A percentile compares a stretch with the other conserved stretches of the same genome.
Conservation (phyloP, 2,113 vertebrate genomes). For the Elachura formosa region DNA sequence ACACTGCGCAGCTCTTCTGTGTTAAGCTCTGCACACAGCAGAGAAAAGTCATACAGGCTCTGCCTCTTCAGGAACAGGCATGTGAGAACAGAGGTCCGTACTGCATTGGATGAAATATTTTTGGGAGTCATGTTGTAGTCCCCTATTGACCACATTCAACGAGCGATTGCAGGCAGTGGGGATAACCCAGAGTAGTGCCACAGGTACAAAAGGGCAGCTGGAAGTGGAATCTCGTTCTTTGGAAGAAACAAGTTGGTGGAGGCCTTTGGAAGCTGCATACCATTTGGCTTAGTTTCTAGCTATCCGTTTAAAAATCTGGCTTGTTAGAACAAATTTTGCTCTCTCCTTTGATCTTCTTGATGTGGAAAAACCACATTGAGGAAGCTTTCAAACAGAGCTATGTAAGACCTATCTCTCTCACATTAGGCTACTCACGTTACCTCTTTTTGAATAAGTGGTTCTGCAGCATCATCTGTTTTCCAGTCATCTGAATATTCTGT, state of each 20-base stretch:
- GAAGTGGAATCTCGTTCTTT: not conserved
- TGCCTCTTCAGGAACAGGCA: fast-evolving
- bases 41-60: not conserved
- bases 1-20: not conserved
- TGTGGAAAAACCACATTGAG: not conserved
- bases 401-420: not conserved
- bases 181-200: not conserved
- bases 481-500: not conserved
- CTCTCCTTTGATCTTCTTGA: not conserved
- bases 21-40: not conserved
- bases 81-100: not conserved
- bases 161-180: not conserved
- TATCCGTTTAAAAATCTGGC: not conserved
- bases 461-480: not conserved
- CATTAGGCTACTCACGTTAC: not conserved
- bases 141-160: not conserved
- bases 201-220: not conserved
- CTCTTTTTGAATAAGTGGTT: not conserved
- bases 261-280: not conserved
- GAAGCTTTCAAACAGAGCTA: not conserved
- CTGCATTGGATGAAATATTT: not conserved
- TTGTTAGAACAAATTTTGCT: not conserved
- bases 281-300: not conserved
- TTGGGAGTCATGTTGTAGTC: not conserved
- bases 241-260: not conserved